Base-by-base conservation (phyloP, 2,113 vertebrate genomes). In the Conger conger region DNA sequence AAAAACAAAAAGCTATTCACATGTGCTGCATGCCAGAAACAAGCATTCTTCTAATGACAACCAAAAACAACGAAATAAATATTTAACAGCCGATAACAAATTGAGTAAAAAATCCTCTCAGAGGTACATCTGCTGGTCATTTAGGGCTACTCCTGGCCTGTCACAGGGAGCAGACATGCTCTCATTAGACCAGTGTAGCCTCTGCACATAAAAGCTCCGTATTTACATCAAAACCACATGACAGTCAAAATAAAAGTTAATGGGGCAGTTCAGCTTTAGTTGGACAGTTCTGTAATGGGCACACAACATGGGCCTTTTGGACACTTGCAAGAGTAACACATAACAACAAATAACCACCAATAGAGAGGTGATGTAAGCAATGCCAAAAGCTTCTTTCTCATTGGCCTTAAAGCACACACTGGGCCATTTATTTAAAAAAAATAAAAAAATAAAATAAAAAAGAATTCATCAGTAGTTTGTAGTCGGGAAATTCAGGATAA, bases 71-170 rank as follows among this genome's bases (percentile, higher is more conserved):
- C 33, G 33, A 76, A 82, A 20, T 53, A 82, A 30, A 42, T 82
- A 37, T 37, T 60, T 60, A 60, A 42, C 77, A 9, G 79, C 36
- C 79, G 54, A 81, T 82, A 86, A 57, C 68, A 54, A 38, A n/a
- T 82, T 86, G 82, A 82, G 60, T 79, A 82, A 54, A 82, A 86
- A 86, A 77, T 78, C 73, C 85, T 78, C 45, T 40, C 45, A 57
- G 63, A 82, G 45, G 85, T 81, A 82, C 50, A 82, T 82, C 35
- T 82, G 84, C 45, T 77, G 73, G 45, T 85, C 37, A 11, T 80
- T 80, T 50, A 36, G 18, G 16, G 27, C 37, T 37, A 78, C 2
- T 36, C 76, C 35, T 18, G 76, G 35, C 27, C 76, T 38, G 17
- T 78, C 36, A 17, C 36, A 78, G 15, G 13, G 16, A 37, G 76